Evolutionary conservation across 2,797 vertebrate species (phyloP), one percentile per base, ranked within the genome.

Genomic region (Characodon lateralis): DNA sequence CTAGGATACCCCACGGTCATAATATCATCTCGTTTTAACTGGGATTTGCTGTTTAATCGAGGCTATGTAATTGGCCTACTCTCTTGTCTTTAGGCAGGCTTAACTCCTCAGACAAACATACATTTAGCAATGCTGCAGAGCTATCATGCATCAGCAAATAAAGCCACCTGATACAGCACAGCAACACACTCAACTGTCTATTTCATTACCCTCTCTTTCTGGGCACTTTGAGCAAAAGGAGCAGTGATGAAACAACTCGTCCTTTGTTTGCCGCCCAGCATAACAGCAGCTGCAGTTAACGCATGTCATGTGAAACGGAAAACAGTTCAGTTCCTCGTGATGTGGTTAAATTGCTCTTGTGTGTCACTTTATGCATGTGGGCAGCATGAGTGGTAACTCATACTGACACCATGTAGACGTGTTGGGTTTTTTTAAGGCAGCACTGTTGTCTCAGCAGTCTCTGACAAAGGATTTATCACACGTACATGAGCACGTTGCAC

Each of bases 11-110:
- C 88, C 50, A 28, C 53, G 58, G 85, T 87, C 83, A 87, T 91
- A 85, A 94, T 93, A 92, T 93, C 87, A 87, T 95, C 89, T 94
- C 91, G 92, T 94, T 93, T 93, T 90, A 89, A 83, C 85, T 82
- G 79, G 91, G 92, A 93, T 91, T 92, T 94, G 89, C 90, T 31
- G 72, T 91, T 94, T 94, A 95, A 93, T 95, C 90, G 89, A 76
- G 83, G 85, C 88, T 79, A 87, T 91, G 90, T 93, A 94, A 93
- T 92, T 92, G 92, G 86, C 87, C 91, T 74, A 81, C 88, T 92
- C 89, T 91, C 82, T 88, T 79, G 88, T 85, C 85, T 90, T 91
- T 83, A 88, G 89, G 82, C 77, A 82, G 85, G 89, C 84, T 92
- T 90, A 91, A 85, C 81, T 90, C 88, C 87, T 87, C 78, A 80